phyloP scores from a whole-genome alignment of 2,797 vertebrate genomes.

The Amphiprion clarkii region DNA sequence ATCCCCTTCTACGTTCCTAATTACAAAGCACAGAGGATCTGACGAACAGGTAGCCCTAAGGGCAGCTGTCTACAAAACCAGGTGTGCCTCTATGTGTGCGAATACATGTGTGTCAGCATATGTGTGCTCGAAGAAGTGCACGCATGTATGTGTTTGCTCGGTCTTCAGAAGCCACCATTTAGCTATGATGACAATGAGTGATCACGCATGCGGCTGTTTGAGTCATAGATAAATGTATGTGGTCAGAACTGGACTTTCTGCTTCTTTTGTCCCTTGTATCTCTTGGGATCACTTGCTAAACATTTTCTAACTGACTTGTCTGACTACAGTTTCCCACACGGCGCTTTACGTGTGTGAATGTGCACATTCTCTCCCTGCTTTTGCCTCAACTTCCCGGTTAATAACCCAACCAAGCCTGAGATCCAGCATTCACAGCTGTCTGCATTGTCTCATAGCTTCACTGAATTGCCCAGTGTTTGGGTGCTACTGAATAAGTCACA shows the following conservation, averaged over 20 bases:
- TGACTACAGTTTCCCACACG: no score
- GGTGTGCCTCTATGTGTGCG: slow-evolving; percentile 75
- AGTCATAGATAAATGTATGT: slow-evolving; percentile 18
- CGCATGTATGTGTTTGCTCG: slow-evolving; percentile 4
- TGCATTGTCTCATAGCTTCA: slow-evolving; percentile 50
- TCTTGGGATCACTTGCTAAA: not conserved
- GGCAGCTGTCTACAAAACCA: slow-evolving; percentile 82
- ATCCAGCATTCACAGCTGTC: slow-evolving; percentile 52
- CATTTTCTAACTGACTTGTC: no score
- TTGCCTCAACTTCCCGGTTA: slow-evolving; percentile 38
- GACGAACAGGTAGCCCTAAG: slow-evolving; percentile 82
- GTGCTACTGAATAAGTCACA: slow-evolving; percentile 59
- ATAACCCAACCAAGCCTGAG: slow-evolving; percentile 33
- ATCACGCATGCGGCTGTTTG: slow-evolving; percentile 1
- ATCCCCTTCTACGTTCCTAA: slow-evolving; percentile 75
- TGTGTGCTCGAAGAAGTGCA: slow-evolving; percentile 19
- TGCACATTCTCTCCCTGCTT: slow-evolving; percentile 24
- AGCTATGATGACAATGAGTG: not conserved
- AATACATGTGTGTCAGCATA: slow-evolving; percentile 41
- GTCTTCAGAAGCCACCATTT: not conserved
- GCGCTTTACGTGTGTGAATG: not conserved
- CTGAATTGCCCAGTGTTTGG: slow-evolving; percentile 47
- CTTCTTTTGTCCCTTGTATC: not conserved
- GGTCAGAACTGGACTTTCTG: not conserved
- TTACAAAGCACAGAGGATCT: slow-evolving; percentile 84